phyloP scores from a whole-genome alignment of 2,888 invertebrate species.

The Drosophila glabriapex region DNA sequence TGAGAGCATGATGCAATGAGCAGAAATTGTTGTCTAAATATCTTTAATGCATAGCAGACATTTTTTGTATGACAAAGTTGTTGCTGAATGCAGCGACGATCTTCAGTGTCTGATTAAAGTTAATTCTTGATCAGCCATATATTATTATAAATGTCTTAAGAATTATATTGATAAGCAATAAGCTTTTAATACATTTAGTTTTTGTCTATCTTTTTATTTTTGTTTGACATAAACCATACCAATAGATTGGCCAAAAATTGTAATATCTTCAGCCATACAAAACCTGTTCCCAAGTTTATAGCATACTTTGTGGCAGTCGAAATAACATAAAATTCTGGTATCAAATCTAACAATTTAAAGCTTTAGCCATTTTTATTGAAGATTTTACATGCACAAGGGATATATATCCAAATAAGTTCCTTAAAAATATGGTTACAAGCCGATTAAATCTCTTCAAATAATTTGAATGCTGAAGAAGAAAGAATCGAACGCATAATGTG shows the following conservation, averaged over 20 bases:
- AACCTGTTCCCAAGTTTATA: background rate
- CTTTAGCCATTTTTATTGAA: background rate
- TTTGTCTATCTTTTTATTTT: background rate
- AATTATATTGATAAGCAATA: background rate
- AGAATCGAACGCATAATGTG: constrained; percentile 1
- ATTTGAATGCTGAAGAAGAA: background rate
- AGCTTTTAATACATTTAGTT: background rate
- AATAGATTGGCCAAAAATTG: background rate
- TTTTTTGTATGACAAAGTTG: too few relatives aligned
- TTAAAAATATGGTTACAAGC: background rate
- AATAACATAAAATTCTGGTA: background rate
- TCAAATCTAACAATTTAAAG: background rate
- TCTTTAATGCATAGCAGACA: too few relatives aligned
- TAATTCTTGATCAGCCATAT: too few relatives aligned
- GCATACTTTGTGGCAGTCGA: constrained; percentile 6
- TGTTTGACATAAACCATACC: background rate
- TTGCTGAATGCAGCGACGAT: too few relatives aligned
- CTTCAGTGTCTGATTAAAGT: too few relatives aligned
- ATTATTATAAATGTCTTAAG: background rate
- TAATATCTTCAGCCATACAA: background rate
- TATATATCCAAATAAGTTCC: background rate
- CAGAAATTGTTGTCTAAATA: too few relatives aligned
- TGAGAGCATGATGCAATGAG: too few relatives aligned
- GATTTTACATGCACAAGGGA: background rate
- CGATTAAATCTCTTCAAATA: background rate